These are phyloP conservation scores for Ditylenchus dipsaci DNA, from an alignment of 1,140 invertebrate species.

Conservation along the genomic window DNA sequence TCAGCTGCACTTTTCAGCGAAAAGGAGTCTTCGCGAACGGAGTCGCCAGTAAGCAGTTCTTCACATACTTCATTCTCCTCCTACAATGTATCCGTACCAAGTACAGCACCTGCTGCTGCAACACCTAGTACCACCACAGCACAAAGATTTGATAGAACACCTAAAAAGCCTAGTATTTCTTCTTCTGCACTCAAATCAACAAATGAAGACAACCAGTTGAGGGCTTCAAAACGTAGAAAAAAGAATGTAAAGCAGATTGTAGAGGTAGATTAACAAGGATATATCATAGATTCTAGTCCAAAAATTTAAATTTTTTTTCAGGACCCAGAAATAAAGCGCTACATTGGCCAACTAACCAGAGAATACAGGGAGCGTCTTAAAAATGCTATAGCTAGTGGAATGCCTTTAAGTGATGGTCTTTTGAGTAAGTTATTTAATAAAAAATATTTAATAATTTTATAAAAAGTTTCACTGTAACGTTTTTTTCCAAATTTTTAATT, in stretches of 20 bases:
- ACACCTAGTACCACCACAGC: neutral
- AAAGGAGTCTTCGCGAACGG: constrained; percentile 8
- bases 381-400: neutral
- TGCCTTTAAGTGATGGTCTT: neutral
- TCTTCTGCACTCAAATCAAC: neutral
- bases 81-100: neutral
- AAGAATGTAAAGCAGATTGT: no score
- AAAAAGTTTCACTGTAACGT: no score
- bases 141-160: no score
- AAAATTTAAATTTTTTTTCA: neutral
- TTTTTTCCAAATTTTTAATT: no score
- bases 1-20: constrained; percentile 29
- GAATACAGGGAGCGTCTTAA: constrained; percentile 5
- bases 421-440: neutral
- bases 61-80: constrained; percentile 5
- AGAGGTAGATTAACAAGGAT: no score
- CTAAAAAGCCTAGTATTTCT: no score
- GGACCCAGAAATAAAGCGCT: constrained; percentile 6
- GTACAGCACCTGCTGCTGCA: no score
- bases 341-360: constrained; percentile 2
- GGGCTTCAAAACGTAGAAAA: no score
- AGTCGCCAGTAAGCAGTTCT: neutral
- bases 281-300: no score
- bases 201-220: no score
- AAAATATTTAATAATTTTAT: no score